Evolutionary conservation across 2,113 vertebrate species (phyloP).

Genomic region (Willisornis vidua): DNA sequence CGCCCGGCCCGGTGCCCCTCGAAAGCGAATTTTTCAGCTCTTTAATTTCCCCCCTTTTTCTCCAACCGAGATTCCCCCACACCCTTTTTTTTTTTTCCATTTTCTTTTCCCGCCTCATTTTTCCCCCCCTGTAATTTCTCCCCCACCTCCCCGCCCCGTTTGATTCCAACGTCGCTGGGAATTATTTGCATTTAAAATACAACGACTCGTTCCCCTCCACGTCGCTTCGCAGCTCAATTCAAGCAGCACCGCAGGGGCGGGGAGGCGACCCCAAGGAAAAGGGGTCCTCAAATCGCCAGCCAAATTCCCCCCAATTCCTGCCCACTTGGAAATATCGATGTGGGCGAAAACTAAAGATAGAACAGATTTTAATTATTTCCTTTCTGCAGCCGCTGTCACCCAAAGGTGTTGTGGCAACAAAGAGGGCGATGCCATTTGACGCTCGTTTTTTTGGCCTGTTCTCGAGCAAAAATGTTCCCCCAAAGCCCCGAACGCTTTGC

Average conservation of each 20-base stretch:
- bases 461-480: not conserved
- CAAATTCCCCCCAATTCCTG: not conserved
- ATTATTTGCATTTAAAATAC: conserved; percentile 33
- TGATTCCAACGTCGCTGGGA: not conserved
- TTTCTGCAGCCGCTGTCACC: not conserved
- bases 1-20: not conserved
- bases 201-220: not conserved
- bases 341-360: not conserved
- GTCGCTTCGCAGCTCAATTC: not conserved
- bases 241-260: not conserved
- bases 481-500: not conserved
- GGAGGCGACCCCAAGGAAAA: not conserved
- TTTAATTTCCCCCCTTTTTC: not conserved
- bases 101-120: not conserved
- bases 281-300: not conserved
- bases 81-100: not conserved
- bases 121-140: not conserved
- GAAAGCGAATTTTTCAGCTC: not conserved
- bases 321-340: conserved; percentile 20
- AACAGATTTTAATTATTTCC: not conserved
- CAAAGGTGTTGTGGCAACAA: conserved; percentile 45
- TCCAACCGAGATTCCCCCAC: accelerated
- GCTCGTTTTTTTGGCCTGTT: conserved; percentile 35
- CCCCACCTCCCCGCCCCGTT: not conserved
- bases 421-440: not conserved